Conservation (phyloP, 92 coral and sea anemone genomes). For the Porites lobata region DNA sequence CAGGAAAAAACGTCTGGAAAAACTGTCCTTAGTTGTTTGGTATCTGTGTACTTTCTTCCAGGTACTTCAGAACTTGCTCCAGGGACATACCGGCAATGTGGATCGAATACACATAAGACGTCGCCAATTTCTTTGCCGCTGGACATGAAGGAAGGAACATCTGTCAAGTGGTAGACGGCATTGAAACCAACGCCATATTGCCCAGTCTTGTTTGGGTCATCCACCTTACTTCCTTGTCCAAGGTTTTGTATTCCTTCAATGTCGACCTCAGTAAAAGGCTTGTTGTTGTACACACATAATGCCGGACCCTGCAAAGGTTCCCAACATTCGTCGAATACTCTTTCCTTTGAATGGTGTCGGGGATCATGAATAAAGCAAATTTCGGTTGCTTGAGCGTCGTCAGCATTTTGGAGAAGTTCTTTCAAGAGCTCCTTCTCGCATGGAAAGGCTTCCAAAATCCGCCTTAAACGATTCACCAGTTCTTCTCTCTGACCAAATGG, state of each 20-base stretch:
- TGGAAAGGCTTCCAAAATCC: constrained; percentile 74
- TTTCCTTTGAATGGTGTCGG: constrained; percentile 67
- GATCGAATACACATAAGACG: constrained; percentile 79
- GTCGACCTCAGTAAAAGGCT: constrained; percentile 78
- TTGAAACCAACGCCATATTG: constrained; percentile 93
- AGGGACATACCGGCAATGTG: constrained; percentile 78
- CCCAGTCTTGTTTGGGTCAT: constrained; percentile 92
- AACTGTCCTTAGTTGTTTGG: constrained; percentile 6
- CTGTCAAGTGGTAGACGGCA: constrained; percentile 80
- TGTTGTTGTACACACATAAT: constrained; percentile 83
- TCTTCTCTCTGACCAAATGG: constrained; percentile 85
- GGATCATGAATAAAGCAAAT: constrained; percentile 85
- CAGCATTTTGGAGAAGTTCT: constrained; percentile 93
- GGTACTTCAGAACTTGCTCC: constrained; percentile 63
- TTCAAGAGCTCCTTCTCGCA: constrained; percentile 76
- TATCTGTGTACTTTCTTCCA: constrained; percentile 48
- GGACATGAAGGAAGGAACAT: constrained; percentile 79
- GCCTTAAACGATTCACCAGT: constrained; percentile 79
- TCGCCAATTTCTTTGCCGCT: constrained; percentile 74
- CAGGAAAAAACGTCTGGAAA: constrained; percentile 69
- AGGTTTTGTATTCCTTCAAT: constrained; percentile 79
- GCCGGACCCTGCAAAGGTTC: constrained; percentile 90
- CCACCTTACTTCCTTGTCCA: constrained; percentile 85
- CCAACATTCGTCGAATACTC: constrained; percentile 79
- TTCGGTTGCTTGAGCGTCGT: constrained; percentile 86